phyloP scores from a whole-genome alignment of 2,888 invertebrate genomes.

The Brachypalpus laphriformis region DNA sequence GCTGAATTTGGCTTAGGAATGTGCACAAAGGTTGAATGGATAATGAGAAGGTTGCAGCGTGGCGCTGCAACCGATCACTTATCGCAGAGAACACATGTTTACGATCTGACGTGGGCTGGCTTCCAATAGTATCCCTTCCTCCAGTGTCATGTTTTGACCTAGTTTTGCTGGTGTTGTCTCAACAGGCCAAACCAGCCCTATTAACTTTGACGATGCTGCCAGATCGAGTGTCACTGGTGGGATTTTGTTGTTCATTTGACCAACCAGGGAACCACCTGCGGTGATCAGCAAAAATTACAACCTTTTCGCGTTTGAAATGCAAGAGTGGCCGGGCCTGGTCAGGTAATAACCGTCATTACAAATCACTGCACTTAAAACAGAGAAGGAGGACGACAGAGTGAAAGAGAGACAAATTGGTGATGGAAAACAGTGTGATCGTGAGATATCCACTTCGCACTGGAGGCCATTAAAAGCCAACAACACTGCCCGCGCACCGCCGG shows the following conservation, averaged over 20 bases:
- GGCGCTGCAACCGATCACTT: constrained; percentile 28
- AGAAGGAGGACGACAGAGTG: background rate
- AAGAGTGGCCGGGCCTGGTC: constrained; percentile 16
- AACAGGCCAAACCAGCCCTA: constrained; percentile 40
- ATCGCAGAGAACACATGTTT: constrained; percentile 64
- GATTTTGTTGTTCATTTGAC: constrained; percentile 2
- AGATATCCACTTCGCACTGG: constrained; percentile 61
- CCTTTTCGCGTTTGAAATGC: constrained; percentile 50
- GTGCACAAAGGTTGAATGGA: constrained; percentile 70
- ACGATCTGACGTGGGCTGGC: constrained; percentile 41
- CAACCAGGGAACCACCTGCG: constrained; percentile 55
- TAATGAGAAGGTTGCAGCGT: constrained; percentile 51
- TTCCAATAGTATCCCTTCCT: constrained; percentile 32
- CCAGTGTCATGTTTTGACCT: constrained; percentile 24
- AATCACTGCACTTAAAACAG: constrained; percentile 29
- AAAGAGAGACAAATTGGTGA: constrained; percentile 52
- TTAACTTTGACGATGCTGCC: constrained; percentile 48
- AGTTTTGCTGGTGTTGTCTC: constrained; percentile 22
- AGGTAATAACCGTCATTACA: constrained; percentile 62
- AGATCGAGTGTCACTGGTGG: constrained; percentile 46
- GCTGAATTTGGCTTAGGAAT: constrained; percentile 59
- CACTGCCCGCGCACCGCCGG: constrained; percentile 42
- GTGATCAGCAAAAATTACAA: constrained; percentile 51
- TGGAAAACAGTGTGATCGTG: constrained; percentile 64
- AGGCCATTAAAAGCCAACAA: constrained; percentile 66